These are phyloP conservation scores for Zaprionus gabonicus DNA, from an alignment of 1,140 invertebrate species.

Conservation along the genomic window DNA sequence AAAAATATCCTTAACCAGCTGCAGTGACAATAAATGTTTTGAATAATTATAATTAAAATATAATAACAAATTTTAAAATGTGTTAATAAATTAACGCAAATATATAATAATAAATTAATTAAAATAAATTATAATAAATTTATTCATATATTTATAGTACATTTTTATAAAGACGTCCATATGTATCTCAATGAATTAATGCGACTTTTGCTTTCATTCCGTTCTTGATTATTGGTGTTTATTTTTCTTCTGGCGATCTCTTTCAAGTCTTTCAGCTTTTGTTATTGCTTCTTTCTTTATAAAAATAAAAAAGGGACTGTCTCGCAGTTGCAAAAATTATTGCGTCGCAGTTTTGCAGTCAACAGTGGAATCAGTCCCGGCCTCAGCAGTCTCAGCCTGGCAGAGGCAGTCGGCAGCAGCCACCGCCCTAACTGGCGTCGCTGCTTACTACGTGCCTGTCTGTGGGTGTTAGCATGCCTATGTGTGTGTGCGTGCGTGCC, in stretches of 20 bases:
- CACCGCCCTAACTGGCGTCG: constrained; percentile 78
- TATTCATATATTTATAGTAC: background rate
- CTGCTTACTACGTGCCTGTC: constrained; percentile 66
- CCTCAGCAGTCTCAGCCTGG: constrained; percentile 22
- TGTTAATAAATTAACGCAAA: background rate
- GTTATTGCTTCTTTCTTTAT: background rate
- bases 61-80: background rate
- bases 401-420: constrained; percentile 54
- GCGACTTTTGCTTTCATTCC: constrained; percentile 10
- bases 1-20: constrained; percentile 37
- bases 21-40: background rate
- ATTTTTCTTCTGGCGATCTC: constrained; percentile 18
- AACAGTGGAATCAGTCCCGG: constrained; percentile 20
- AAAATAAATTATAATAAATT: background rate
- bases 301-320: background rate
- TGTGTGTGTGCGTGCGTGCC: constrained; percentile 12
- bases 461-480: constrained; percentile 18
- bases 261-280: constrained; percentile 8
- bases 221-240: constrained; percentile 11
- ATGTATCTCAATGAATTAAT: background rate
- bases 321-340: constrained; percentile 34
- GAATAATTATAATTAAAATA: background rate
- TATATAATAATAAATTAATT: background rate
- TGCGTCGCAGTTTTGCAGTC: constrained; percentile 67
- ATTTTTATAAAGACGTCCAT: background rate